A percentile compares a stretch with the other conserved stretches of the same genome.
phyloP scores from a whole-genome alignment of 2,888 invertebrate genomes.

The Xestia sexstrigata region DNA sequence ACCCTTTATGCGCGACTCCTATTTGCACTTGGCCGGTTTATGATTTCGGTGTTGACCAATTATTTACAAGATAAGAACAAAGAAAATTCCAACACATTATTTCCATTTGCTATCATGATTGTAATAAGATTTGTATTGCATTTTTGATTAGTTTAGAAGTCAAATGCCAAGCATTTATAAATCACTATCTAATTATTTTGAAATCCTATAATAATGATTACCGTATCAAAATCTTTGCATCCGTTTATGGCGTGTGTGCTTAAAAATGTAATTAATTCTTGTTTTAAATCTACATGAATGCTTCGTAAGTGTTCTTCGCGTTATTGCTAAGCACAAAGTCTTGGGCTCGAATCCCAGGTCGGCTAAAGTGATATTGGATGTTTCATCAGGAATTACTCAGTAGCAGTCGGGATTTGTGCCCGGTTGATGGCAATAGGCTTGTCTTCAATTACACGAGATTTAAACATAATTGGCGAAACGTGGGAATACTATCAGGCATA shows the following conservation, averaged over 20 bases:
- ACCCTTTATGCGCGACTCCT: no score
- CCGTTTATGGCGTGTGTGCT: conserved; percentile 10
- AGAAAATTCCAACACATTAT: background rate
- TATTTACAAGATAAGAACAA: background rate
- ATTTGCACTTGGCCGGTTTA: no score
- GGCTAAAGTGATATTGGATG: background rate
- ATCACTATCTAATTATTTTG: background rate
- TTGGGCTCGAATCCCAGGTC: background rate
- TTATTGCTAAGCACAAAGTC: no score
- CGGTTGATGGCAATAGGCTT: background rate
- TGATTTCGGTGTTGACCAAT: background rate
- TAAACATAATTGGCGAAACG: background rate
- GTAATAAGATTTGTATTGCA: background rate
- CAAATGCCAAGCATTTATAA: conserved; percentile 4
- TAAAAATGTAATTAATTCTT: background rate
- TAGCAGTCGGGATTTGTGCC: no score
- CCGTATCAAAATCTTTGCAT: background rate
- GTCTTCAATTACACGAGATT: background rate
- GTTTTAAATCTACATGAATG: no score
- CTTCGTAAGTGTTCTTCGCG: no score
- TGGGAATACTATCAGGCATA: background rate
- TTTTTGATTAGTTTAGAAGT: background rate
- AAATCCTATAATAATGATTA: conserved; percentile 17
- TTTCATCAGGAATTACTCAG: background rate
- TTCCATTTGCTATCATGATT: background rate